These are phyloP conservation scores for Psephotus haematonotus DNA, from an alignment of 2,113 vertebrate species.

Conservation along the genomic window DNA sequence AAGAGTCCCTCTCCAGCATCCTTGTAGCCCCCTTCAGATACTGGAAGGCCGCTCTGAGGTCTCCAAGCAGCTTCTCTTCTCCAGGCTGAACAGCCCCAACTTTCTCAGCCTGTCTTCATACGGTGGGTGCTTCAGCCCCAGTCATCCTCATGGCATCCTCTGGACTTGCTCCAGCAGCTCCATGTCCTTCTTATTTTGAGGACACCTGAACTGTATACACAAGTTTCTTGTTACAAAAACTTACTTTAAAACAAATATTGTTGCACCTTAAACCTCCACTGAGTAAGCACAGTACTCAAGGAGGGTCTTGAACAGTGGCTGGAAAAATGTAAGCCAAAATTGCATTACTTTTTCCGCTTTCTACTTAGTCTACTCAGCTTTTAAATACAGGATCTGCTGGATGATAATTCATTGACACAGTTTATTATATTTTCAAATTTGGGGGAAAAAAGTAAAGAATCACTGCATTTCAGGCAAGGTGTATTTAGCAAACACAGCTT, in stretches of 20 bases:
- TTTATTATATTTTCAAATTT: background rate
- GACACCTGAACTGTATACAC: background rate
- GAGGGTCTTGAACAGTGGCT: background rate
- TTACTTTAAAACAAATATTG: background rate
- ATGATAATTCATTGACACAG: background rate
- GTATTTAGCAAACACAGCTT: conserved; percentile 34
- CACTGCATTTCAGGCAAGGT: background rate
- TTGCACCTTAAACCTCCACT: background rate
- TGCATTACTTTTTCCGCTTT: background rate
- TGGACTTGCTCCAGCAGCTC: background rate
- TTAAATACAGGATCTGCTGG: background rate
- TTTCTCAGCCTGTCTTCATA: background rate
- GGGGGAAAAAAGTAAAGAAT: background rate
- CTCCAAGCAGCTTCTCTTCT: background rate
- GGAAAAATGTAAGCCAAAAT: background rate
- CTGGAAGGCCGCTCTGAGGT: background rate
- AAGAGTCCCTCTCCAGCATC: background rate
- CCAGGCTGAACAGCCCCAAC: background rate
- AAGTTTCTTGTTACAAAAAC: background rate
- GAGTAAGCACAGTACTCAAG: background rate
- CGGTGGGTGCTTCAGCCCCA: background rate
- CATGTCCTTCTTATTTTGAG: background rate
- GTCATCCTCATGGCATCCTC: background rate
- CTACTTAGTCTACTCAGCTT: background rate
- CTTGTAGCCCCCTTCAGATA: background rate